Evolutionary conservation across 2,888 invertebrate genomes (phyloP).

Genomic region (Hypena proboscidalis): DNA sequence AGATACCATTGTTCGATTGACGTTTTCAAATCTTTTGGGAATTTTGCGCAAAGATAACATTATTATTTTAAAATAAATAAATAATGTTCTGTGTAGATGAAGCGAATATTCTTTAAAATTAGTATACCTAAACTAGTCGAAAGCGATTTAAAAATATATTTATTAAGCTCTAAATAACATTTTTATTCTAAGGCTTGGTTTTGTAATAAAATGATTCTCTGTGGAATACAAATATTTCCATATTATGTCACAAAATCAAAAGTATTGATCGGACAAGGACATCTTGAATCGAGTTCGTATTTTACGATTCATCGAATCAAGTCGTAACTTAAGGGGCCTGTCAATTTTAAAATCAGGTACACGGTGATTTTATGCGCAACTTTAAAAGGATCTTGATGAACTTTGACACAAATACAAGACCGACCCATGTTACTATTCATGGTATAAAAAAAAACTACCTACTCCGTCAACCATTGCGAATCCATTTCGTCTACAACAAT

Average conservation of each 20-base stretch:
- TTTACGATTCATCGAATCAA: constrained; percentile 7
- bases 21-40: constrained; percentile 5
- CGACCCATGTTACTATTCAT: constrained; percentile 62
- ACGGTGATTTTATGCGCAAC: constrained; percentile 30
- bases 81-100: too few relatives aligned
- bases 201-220: too few relatives aligned
- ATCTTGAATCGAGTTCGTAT: constrained; percentile 8
- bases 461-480: constrained; percentile 61
- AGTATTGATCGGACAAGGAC: neutral
- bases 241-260: neutral
- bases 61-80: constrained; percentile 1
- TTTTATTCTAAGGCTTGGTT: too few relatives aligned
- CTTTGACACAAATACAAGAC: constrained; percentile 70
- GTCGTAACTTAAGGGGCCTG: constrained; percentile 18
- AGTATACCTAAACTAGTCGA: too few relatives aligned
- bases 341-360: constrained; percentile 18
- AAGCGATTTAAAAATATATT: too few relatives aligned
- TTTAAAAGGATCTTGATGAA: constrained; percentile 60
- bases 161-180: too few relatives aligned
- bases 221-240: too few relatives aligned
- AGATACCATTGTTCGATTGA: constrained; percentile 8
- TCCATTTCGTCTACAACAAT: constrained; percentile 65
- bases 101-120: too few relatives aligned
- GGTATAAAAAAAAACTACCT: constrained; percentile 49
- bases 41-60: constrained; percentile 1